Percentiles rank a stretch among this genome's conserved stretches.
Evolutionary conservation across 2,888 invertebrate genomes (phyloP).

Genomic region (Cryptops parisi): DNA sequence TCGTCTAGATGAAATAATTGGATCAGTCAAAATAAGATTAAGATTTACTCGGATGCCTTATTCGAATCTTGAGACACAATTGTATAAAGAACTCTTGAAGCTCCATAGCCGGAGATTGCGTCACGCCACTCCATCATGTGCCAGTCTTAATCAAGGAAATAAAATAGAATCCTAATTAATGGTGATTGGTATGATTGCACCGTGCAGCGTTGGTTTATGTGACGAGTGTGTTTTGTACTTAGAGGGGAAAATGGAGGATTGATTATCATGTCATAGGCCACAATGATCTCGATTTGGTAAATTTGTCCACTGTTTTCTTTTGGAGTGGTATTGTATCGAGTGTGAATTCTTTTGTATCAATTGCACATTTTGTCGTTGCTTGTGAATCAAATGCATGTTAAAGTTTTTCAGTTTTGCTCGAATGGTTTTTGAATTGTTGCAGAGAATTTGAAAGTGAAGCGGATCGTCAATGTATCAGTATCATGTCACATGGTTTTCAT

Average conservation of each 20-base stretch:
- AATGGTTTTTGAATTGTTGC: background rate
- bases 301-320: constrained; percentile 1
- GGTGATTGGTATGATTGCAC: background rate
- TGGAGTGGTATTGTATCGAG: background rate
- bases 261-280: constrained; percentile 15
- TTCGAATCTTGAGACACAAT: background rate
- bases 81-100: background rate
- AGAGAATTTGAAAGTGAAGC: background rate
- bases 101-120: background rate
- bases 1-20: background rate
- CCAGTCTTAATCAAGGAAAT: background rate
- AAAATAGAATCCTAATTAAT: background rate
- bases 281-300: constrained; percentile 9
- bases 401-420: no score
- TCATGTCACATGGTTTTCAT: constrained; percentile 1
- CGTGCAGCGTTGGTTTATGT: constrained; percentile 15
- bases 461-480: background rate
- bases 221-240: background rate
- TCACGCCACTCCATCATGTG: background rate
- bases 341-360: background rate
- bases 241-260: background rate
- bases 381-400: background rate
- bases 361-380: background rate
- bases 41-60: background rate
- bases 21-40: background rate